These are phyloP conservation scores for Ceryle rudis DNA, from an alignment of 2,797 vertebrate genomes.

Conservation along the genomic window DNA sequence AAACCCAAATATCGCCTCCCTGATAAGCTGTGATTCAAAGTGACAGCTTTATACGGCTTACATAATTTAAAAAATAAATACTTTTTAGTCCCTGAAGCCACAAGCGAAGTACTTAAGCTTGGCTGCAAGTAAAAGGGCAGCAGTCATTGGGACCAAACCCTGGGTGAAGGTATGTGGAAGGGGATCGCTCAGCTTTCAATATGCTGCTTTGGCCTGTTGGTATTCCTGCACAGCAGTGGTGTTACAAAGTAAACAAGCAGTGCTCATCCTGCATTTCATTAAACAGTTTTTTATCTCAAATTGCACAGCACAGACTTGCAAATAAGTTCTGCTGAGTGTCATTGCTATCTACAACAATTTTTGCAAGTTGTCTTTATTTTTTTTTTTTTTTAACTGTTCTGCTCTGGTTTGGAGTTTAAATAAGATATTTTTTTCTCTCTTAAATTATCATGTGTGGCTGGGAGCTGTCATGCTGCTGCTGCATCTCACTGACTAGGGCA, in stretches of 20 bases:
- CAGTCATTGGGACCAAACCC: neutral
- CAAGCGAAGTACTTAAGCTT: neutral
- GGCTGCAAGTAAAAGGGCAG: neutral
- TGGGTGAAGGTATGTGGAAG: neutral
- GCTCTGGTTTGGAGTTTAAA: slow-evolving; percentile 20
- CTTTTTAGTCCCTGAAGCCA: neutral
- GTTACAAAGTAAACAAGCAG: neutral
- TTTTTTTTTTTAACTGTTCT: neutral
- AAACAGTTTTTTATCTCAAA: slow-evolving; percentile 24
- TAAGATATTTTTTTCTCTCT: slow-evolving; percentile 35
- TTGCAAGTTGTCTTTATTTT: slow-evolving; percentile 46
- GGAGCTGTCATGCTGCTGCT: slow-evolving; percentile 60
- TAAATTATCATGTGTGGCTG: slow-evolving; percentile 38
- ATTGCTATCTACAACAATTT: slow-evolving; percentile 39
- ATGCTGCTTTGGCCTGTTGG: neutral
- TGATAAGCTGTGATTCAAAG: slow-evolving; percentile 10
- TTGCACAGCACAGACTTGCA: slow-evolving; percentile 47
- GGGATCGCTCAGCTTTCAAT: neutral
- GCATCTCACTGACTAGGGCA: slow-evolving; percentile 60
- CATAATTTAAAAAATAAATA: neutral
- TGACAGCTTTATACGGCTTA: slow-evolving; percentile 3
- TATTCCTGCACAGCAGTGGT: neutral
- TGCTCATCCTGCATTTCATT: slow-evolving; percentile 19
- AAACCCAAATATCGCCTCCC: slow-evolving; percentile 15
- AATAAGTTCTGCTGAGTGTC: slow-evolving; percentile 53